These are phyloP conservation scores for Silurus lanzhouensis DNA, from an alignment of 2,797 vertebrate genomes.

Conservation along the genomic window DNA sequence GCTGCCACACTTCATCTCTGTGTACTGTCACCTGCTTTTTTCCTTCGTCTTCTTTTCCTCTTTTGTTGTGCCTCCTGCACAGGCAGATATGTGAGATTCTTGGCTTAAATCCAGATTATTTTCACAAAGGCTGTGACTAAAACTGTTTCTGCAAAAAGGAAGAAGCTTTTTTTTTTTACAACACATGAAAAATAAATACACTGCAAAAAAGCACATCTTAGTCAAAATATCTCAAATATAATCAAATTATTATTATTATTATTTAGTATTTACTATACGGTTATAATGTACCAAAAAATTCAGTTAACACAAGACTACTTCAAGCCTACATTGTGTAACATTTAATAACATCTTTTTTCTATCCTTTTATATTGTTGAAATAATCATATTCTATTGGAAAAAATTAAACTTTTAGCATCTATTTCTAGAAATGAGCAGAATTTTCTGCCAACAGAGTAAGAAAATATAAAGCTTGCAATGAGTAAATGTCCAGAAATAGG, in stretches of 20 bases:
- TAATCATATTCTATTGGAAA: too few species aligned
- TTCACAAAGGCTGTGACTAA: too few species aligned
- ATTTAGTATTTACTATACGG: too few species aligned
- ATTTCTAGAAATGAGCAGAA: not conserved
- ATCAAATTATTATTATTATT: not conserved
- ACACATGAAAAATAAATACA: not conserved
- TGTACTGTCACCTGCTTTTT: not conserved
- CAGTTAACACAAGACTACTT: not conserved
- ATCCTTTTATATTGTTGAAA: too few species aligned
- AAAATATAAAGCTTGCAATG: not conserved
- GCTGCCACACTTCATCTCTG: conserved; percentile 1
- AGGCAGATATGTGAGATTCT: not conserved
- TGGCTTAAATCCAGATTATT: not conserved
- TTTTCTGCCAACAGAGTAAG: not conserved
- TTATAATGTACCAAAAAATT: too few species aligned
- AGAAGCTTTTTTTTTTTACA: too few species aligned
- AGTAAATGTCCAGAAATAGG: not conserved
- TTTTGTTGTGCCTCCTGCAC: not conserved
- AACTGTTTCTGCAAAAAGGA: not conserved
- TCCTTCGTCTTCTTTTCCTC: not conserved
- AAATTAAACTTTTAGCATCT: not conserved
- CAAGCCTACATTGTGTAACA: not conserved
- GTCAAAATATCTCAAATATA: not conserved
- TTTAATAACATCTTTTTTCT: too few species aligned
- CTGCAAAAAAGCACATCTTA: not conserved